Evolutionary conservation across 2,113 vertebrate species (phyloP), one percentile per base, ranked within the genome.

Genomic region (Aythya baeri): DNA sequence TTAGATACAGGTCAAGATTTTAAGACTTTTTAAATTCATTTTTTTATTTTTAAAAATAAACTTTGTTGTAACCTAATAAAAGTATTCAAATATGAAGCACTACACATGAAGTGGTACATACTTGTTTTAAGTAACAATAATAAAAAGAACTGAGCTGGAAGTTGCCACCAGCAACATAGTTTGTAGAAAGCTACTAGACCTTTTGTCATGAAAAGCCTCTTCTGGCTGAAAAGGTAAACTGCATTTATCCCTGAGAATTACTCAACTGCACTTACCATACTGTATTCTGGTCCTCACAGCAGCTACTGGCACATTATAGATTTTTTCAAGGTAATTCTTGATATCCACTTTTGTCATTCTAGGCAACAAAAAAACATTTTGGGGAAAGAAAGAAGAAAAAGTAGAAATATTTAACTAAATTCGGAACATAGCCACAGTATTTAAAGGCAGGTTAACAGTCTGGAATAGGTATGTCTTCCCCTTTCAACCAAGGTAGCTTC

Each of bases 321-420:
- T 99, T 83, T 97, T 98, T 96, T 99, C 98, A 70, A 99, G 98
- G 95, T 99, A 99, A 96, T 99, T 99, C 97, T 96, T 98, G 55
- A 99, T 95, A 65, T 99, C 99, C 89, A 96, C 88, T 94, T 99
- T 99, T 70, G 99, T 99, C 99, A 99, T 99, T 96, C 99, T 99
- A 97, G 74, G 31, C 38, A 91, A 88, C 17, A 32, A 72, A 70
- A 55, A 86, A 57, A 31, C 31, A 81, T 72, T 92, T 87, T 13
- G 27, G 29, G 8, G 41, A 38, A 71, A 52, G 29, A 50, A 76
- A 54, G 17, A 43, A 57, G 7, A 9, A 31, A 46, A 77, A 52
- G 7, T 2, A 31, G 63, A 86, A 92, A 41, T 32, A 55, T 41
- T 75, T 32, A 38, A 71, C 73, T 13, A 57, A 59, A 58, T 49